Base-by-base conservation (phyloP, 2,797 vertebrate species). In the Lacerta agilis region DNA sequence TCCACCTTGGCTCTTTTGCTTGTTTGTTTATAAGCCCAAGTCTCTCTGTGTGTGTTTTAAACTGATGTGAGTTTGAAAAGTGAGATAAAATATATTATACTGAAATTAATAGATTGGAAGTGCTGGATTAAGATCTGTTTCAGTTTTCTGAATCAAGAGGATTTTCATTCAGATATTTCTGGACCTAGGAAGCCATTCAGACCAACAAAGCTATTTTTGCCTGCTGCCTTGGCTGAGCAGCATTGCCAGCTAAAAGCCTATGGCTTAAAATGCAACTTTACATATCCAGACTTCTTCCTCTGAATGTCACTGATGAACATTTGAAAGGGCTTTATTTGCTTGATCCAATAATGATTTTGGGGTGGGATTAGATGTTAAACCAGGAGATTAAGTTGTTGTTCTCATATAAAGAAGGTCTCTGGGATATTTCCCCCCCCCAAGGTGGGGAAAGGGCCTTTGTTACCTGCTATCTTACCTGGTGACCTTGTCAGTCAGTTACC, bases 291-390 rank as follows among this genome's bases (percentile, higher is more conserved):
- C 75, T 79, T n/a, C 69, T 55, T 29, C 25, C 20, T 72, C n/a
- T 33, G 82, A 0, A 0, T 66, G 75, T 90, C 33, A 8, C 45
- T 87, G 79, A 82, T 3, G 58, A 84, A 27, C 66, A 90, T 83
- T 64, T 43, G 45, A 67, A 81, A 86, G 8, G n/a, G 76, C 79
- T 15, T 88, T 92, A 13, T 58, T 0, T 79, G 41, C 64, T 92
- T 88, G 93, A 90, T 38, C 13, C 88, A 89, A 64, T 82, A 78
- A 71, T 80, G 69, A 61, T 86, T 88, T 75, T 78, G 49, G 89
- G 90, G 85, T 79, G 36, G 43, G 4, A 79, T 20, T 82, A 91
- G 85, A 76, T 83, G n/a, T 36, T 90, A 72, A 91, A 90, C 85
- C 78, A 89, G 45, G 41, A 0, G 2, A 90, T 93, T 81, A 88